Percentiles rank a stretch among this genome's conserved stretches.
These are phyloP conservation scores for Gyps fulvus DNA, from an alignment of 2,113 vertebrate genomes.

Conservation along the genomic window DNA sequence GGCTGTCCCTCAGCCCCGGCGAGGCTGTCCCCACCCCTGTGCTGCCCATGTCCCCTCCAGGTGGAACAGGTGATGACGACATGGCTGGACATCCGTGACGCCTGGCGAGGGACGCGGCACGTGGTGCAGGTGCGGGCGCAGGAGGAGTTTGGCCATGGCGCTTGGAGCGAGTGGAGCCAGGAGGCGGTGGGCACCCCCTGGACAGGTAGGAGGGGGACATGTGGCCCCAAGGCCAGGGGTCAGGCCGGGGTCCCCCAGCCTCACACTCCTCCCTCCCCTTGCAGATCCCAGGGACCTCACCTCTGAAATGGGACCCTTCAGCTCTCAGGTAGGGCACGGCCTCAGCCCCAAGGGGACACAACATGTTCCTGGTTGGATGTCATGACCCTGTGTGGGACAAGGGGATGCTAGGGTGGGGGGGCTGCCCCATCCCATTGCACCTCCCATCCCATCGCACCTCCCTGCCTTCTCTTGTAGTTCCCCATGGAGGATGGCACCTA, in stretches of 20 bases:
- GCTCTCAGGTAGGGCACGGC: background rate
- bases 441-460: accelerated
- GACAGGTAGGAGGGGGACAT: constrained; percentile 47
- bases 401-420: no score
- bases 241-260: background rate
- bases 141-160: constrained; percentile 64
- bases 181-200: constrained; percentile 63
- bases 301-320: background rate
- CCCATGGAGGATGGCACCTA: background rate
- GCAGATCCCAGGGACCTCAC: constrained; percentile 11
- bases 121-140: constrained; percentile 65
- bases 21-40: no score
- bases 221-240: background rate
- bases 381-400: background rate
- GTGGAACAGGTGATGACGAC: background rate
- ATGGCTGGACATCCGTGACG: constrained; percentile 40
- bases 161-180: constrained; percentile 74
- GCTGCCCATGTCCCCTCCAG: background rate
- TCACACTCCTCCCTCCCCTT: background rate
- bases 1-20: background rate
- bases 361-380: accelerated
- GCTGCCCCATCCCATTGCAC: background rate
- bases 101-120: background rate
- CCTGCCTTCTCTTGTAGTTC: background rate
- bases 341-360: accelerated